Evolutionary conservation across 2,888 invertebrate species (phyloP), one percentile per base, ranked within the genome.

Genomic region (Idaea straminata): DNA sequence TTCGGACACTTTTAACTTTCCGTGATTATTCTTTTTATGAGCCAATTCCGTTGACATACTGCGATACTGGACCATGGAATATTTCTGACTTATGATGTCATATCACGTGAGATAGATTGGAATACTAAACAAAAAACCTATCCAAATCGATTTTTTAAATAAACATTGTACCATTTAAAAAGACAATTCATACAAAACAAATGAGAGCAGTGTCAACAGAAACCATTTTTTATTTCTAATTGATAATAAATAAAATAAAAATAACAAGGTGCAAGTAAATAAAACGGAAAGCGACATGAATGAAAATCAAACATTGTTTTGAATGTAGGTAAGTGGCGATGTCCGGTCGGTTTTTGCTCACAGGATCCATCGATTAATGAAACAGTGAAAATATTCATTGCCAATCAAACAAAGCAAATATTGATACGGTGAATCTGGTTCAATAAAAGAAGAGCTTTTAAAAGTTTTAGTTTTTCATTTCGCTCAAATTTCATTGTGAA

Each of bases 391-490:
- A 81, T 82, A 83, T 83, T 83, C 80, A 83, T 81, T 80, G 79
- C 81, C 81, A 83, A 85, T 83, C 83, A 84, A 83, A 85, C 82
- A 83, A 72, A 65, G 72, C 81, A 84, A 85, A 86, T 85, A 86
- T 84, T 86, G 77, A 75, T 75, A 76, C 71, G 80, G 79, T 77
- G 80, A 83, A 81, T 82, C 78, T 83, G 79, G 77, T 76, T 77
- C 75, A 77, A 78, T 75, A 73, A 77, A 82, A 57, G n/a, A 61
- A 80, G 73, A 80, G 73, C 75, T 70, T 72, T 47, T 10, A 47
- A 47, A 47, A 13, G 4, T 47, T 36, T 47, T 47, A 47, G 47
- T 47, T 47, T 47, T 47, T 47, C 13, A 47, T 10, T 47, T 7
- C 25, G 47, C 3, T 47, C 10, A 36, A 10, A 36, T 47, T 47